Evolutionary conservation across 2,797 vertebrate species (phyloP).

Genomic region (Neopelma chrysocephalum): DNA sequence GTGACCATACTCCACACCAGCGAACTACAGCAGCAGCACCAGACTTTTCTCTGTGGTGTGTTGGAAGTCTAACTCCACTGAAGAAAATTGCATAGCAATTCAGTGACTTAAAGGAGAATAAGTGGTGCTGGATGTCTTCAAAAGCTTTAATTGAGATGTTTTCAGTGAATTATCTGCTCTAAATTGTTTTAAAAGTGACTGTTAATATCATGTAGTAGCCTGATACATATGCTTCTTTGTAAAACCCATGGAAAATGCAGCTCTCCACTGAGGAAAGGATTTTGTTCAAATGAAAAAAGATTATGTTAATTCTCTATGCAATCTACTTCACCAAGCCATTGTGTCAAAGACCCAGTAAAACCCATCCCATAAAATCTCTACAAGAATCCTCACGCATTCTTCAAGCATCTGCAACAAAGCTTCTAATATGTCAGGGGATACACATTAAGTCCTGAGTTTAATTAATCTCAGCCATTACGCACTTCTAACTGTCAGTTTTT

Average conservation of each 20-base stretch:
- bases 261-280: background rate
- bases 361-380: background rate
- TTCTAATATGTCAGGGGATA: background rate
- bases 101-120: background rate
- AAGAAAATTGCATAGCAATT: background rate
- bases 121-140: background rate
- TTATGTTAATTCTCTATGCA: background rate
- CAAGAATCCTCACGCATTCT: background rate
- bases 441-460: background rate
- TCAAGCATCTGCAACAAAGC: background rate
- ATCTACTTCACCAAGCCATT: background rate
- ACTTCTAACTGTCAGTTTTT: background rate
- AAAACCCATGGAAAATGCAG: background rate
- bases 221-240: background rate
- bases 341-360: background rate
- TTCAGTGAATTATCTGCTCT: background rate
- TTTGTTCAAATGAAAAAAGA: background rate
- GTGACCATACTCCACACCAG: fast-evolving
- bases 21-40: background rate
- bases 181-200: background rate
- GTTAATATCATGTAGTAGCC: background rate
- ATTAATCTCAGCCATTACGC: background rate
- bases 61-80: background rate
- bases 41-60: background rate
- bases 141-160: background rate